phyloP scores from a whole-genome alignment of 2,888 invertebrate genomes.

The Ligdia adustata region DNA sequence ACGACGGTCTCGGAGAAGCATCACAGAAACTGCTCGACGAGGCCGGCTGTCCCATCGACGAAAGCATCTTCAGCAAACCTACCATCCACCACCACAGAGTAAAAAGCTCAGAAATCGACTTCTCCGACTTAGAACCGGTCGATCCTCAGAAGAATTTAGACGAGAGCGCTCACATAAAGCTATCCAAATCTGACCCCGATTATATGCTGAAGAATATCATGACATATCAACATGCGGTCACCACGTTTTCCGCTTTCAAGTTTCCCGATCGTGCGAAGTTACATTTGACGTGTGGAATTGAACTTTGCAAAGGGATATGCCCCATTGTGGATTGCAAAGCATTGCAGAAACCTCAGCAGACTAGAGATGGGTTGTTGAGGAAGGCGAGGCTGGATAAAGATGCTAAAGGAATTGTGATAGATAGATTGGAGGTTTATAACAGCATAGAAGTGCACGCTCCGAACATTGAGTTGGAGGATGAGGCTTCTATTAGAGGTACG shows the following conservation, averaged over 20 bases:
- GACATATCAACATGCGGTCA: conserved; percentile 78
- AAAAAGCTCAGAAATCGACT: conserved; percentile 66
- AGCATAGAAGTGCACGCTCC: conserved; percentile 92
- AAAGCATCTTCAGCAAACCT: conserved; percentile 84
- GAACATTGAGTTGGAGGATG: conserved; percentile 88
- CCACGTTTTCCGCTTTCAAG: conserved; percentile 92
- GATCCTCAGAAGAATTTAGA: conserved; percentile 62
- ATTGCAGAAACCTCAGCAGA: conserved; percentile 72
- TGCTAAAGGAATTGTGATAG: conserved; percentile 84
- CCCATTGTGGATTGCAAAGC: conserved; percentile 83
- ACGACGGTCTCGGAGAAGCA: conserved; percentile 90
- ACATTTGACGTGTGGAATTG: conserved; percentile 90
- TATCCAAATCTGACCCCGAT: conserved; percentile 64
- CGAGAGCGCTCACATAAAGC: conserved; percentile 56
- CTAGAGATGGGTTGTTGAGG: conserved; percentile 72
- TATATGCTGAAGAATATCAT: conserved; percentile 74
- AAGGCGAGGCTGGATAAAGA: conserved; percentile 78
- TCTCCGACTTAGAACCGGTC: conserved; percentile 63
- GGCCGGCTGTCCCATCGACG: conserved; percentile 90
- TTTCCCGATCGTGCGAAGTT: conserved; percentile 91
- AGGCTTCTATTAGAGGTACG: conserved; percentile 78
- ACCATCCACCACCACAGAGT: conserved; percentile 69
- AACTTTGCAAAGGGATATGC: conserved; percentile 89
- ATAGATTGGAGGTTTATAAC: conserved; percentile 90
- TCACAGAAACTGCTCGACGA: conserved; percentile 90